phyloP scores from a whole-genome alignment of 2,113 vertebrate species.

The Gasterosteus aculeatus region DNA sequence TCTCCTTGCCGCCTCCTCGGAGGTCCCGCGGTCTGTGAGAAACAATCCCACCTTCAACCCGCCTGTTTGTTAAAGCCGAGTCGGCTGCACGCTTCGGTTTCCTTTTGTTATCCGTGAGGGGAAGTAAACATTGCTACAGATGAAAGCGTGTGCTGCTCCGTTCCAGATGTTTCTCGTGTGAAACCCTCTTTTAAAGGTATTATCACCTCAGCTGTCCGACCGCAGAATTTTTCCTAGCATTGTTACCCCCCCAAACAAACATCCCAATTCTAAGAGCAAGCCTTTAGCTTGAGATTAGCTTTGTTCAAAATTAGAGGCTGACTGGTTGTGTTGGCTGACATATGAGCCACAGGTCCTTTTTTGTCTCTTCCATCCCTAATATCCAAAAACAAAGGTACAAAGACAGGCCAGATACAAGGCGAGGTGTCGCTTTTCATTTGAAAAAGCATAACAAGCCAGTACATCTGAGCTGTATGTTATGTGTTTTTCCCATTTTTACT shows the following conservation, averaged over 20 bases:
- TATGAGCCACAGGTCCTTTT: conserved; percentile 53
- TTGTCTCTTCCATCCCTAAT: conserved; percentile 63
- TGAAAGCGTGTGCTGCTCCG: conserved; percentile 47
- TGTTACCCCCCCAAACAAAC: conserved; percentile 71
- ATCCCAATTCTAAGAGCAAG: conserved; percentile 68
- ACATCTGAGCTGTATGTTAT: not conserved
- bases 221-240: conserved; percentile 58
- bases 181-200: conserved; percentile 32
- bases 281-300: conserved; percentile 57
- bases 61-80: conserved; percentile 21
- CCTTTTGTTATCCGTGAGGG: conserved; percentile 36
- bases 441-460: conserved; percentile 12
- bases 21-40: conserved; percentile 31
- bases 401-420: conserved; percentile 45
- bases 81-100: conserved; percentile 32
- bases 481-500: conserved; percentile 9
- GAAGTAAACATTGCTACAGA: conserved; percentile 39
- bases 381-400: conserved; percentile 73
- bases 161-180: conserved; percentile 60
- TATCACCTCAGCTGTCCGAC: conserved; percentile 48
- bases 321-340: conserved; percentile 63
- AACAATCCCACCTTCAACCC: conserved; percentile 34
- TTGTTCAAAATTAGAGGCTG: conserved; percentile 50
- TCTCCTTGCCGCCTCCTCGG: not conserved
- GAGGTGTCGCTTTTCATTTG: conserved; percentile 62